A percentile compares a stretch with the other conserved stretches of the same genome.
Evolutionary conservation across 2,797 vertebrate species (phyloP).

Genomic region (Lagodon rhomboides): DNA sequence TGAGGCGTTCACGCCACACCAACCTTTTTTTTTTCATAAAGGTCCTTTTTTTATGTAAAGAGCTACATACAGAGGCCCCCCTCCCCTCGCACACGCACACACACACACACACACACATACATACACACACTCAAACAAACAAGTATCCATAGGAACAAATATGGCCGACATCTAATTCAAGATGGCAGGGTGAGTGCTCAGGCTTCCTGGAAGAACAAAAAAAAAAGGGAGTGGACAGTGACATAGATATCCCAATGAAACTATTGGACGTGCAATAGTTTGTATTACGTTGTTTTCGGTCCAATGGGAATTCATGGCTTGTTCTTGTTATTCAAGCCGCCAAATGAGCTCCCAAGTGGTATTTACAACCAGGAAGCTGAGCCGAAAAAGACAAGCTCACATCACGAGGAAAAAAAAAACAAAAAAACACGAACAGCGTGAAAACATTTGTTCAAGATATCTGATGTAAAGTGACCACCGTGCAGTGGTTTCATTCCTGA

Average conservation of each 20-base stretch:
- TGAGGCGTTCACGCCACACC: conserved; percentile 59
- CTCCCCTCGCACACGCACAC: conserved; percentile 14
- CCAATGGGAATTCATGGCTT: conserved; percentile 26
- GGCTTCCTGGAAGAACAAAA: conserved; percentile 64
- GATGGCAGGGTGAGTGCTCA: conserved; percentile 70
- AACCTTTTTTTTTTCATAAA: conserved; percentile 65
- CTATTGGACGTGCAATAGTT: conserved; percentile 12
- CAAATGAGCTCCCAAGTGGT: conserved; percentile 11
- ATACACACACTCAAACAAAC: conserved; percentile 44
- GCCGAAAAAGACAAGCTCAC: conserved; percentile 57
- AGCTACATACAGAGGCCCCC: conserved; percentile 78
- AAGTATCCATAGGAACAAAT: conserved; percentile 80
- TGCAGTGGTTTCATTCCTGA: conserved; percentile 77
- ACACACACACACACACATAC: conserved; percentile 24
- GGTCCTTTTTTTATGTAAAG: conserved; percentile 69
- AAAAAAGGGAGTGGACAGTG: conserved; percentile 6
- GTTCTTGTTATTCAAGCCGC: conserved; percentile 32
- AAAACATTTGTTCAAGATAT: conserved; percentile 57
- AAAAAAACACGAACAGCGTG: conserved; percentile 32
- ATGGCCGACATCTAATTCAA: conserved; percentile 78
- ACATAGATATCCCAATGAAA: conserved; percentile 33
- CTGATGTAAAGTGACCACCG: conserved; percentile 70
- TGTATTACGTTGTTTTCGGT: conserved; percentile 22
- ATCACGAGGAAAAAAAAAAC: conserved; percentile 30
- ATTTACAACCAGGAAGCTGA: conserved; percentile 70